These are phyloP conservation scores for Aphaenogaster rudis DNA, from an alignment of 1,140 invertebrate genomes.

Conservation along the genomic window DNA sequence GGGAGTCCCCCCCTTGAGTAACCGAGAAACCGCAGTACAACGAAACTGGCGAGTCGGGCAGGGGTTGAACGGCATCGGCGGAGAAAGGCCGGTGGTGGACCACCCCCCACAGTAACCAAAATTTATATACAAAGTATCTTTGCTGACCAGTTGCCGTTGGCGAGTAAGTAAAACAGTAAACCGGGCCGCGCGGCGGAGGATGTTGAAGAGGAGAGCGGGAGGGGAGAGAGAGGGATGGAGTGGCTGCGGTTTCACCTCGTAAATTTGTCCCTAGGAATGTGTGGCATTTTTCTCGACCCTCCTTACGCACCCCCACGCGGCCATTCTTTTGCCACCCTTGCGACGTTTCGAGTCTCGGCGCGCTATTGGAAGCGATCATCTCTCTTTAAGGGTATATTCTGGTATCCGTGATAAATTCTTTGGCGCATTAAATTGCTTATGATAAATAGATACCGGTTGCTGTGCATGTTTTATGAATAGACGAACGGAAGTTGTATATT, in stretches of 20 bases:
- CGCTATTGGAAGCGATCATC: slow-evolving; percentile 48
- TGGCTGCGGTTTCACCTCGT: slow-evolving; percentile 81
- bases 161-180: slow-evolving; percentile 84
- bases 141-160: slow-evolving; percentile 75
- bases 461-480: neutral
- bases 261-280: slow-evolving; percentile 78
- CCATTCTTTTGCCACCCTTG: slow-evolving; percentile 19
- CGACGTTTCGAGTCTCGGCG: slow-evolving; percentile 6
- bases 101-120: slow-evolving; percentile 76
- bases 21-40: slow-evolving; percentile 68
- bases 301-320: slow-evolving; percentile 38
- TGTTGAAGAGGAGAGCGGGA: slow-evolving; percentile 28
- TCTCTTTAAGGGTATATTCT: slow-evolving; percentile 49
- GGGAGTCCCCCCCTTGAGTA: slow-evolving; percentile 43
- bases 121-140: slow-evolving; percentile 87
- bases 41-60: slow-evolving; percentile 49
- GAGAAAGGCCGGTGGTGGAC: slow-evolving; percentile 32
- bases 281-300: slow-evolving; percentile 67
- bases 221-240: slow-evolving; percentile 51
- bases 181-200: slow-evolving; percentile 69
- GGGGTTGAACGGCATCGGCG: slow-evolving; percentile 29
- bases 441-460: neutral
- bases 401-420: slow-evolving; percentile 33
- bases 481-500: neutral
- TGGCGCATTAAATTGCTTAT: slow-evolving; percentile 16